Base-by-base conservation (phyloP, 2,113 vertebrate genomes). In the Archocentrus centrarchus region DNA sequence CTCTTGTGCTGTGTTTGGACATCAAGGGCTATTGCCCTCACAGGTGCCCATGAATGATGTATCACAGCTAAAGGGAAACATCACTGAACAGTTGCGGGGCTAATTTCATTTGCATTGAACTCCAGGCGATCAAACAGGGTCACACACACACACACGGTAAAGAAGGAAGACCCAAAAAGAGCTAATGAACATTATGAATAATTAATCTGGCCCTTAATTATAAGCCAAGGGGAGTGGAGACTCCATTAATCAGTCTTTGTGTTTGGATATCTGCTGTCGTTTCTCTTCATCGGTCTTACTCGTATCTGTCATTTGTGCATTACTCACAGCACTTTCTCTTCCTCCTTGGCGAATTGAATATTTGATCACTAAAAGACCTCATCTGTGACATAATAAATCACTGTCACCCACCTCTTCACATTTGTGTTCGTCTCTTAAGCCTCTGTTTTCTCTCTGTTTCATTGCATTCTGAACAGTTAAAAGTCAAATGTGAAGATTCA, bases 121-220 rank as follows among this genome's bases (percentile, higher is more conserved):
- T 55, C 37, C 30, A 59, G 11, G 30, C 10, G 8, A 30, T 47
- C 44, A 32, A 59, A 68, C 9, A 57, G 30, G 50, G 50, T 76
- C 22, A 44, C 39, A 68, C 39, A 44, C 3, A 8, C 41, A 63
- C 70, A 7, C 70, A 41, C 6, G n/a, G 47, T 55, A 0, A 18
- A 73, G 47, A 73, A 73, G 11, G 18, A 73, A 55, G 68, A 4
- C 30, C n/a, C 13, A 7, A n/a, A 77, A 77, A 47, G 44, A 59
- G 57, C 59, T 82, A 58, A 75, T 60, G 27, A 57, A 75, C 41
- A 11, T 63, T 11, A 87, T 84, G 55, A 77, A 86, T 89, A 85
- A 83, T 83, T 68, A 90, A 66, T 63, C 7, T 7, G 53, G 24
- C 7, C 39, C 39, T 81, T 66, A 82, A 77, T 73, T 77, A 20